Conservation (phyloP, 2,797 vertebrate genomes). For the Balearica regulorum region DNA sequence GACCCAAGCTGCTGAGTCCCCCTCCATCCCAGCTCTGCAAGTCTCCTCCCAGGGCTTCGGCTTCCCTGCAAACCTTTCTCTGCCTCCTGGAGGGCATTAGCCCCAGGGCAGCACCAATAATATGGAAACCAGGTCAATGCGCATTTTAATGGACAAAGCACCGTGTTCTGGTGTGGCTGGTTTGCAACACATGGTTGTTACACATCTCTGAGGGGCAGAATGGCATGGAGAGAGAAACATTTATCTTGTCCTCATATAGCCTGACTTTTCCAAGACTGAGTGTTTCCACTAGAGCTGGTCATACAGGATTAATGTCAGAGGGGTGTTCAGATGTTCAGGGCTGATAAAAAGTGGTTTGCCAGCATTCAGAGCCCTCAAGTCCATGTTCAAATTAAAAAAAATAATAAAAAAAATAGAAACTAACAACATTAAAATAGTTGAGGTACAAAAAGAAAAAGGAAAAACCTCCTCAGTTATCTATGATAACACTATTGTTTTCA, state of each 20-base stretch:
- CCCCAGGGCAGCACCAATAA: background rate
- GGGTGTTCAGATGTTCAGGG: slow-evolving; percentile 52
- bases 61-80: background rate
- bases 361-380: background rate
- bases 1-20: background rate
- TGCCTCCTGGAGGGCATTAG: background rate
- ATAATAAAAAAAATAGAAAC: background rate
- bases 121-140: background rate
- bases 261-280: slow-evolving; percentile 13
- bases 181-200: rapidly evolving
- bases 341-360: slow-evolving; percentile 53
- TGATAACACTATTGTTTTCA: slow-evolving; percentile 55
- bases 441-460: slow-evolving; percentile 42
- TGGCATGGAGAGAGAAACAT: background rate
- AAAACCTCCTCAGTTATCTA: slow-evolving; percentile 50
- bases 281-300: slow-evolving; percentile 54
- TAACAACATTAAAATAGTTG: slow-evolving; percentile 11
- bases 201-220: background rate
- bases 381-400: background rate
- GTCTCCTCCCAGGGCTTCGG: background rate
- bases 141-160: background rate
- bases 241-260: slow-evolving; percentile 25
- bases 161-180: background rate
- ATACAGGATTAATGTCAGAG: slow-evolving; percentile 52
- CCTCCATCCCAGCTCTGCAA: background rate